A percentile compares a stretch with the other conserved stretches of the same genome.
phyloP scores from a whole-genome alignment of 2,888 invertebrate genomes.

The Homarus gammarus region DNA sequence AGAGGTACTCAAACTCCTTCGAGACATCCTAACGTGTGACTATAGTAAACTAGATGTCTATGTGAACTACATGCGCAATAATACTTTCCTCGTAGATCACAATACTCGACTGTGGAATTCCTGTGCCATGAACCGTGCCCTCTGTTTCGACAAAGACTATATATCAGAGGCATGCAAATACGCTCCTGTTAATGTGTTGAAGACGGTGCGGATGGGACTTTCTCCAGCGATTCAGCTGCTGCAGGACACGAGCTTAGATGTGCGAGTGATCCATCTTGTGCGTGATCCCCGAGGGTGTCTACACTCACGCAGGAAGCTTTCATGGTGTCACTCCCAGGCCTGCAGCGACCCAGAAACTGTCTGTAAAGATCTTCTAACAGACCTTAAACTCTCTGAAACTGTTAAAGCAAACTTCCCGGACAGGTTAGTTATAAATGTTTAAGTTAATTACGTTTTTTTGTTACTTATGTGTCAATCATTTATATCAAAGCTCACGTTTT shows the following conservation, averaged over 20 bases:
- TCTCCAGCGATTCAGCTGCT: conserved; percentile 57
- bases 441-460: neutral
- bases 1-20: conserved; percentile 39
- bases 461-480: neutral
- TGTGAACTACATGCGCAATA: conserved; percentile 63
- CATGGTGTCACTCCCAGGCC: conserved; percentile 69
- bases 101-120: conserved; percentile 70
- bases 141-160: conserved; percentile 69
- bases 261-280: conserved; percentile 67
- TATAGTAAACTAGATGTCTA: conserved; percentile 46
- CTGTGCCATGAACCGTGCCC: conserved; percentile 58
- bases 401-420: conserved; percentile 64
- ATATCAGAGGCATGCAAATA: conserved; percentile 43
- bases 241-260: conserved; percentile 60
- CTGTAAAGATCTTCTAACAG: conserved; percentile 58
- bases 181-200: conserved; percentile 71
- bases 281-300: conserved; percentile 73
- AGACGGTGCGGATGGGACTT: conserved; percentile 72
- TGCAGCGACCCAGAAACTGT: conserved; percentile 71
- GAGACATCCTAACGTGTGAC: conserved; percentile 65
- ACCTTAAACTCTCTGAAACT: conserved; percentile 54
- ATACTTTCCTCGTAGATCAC: conserved; percentile 62
- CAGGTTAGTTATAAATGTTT: conserved; percentile 52
- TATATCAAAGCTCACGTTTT: neutral
- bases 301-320: conserved; percentile 67